These are phyloP conservation scores for Noctua comes DNA, from an alignment of 2,888 invertebrate genomes.

Conservation along the genomic window DNA sequence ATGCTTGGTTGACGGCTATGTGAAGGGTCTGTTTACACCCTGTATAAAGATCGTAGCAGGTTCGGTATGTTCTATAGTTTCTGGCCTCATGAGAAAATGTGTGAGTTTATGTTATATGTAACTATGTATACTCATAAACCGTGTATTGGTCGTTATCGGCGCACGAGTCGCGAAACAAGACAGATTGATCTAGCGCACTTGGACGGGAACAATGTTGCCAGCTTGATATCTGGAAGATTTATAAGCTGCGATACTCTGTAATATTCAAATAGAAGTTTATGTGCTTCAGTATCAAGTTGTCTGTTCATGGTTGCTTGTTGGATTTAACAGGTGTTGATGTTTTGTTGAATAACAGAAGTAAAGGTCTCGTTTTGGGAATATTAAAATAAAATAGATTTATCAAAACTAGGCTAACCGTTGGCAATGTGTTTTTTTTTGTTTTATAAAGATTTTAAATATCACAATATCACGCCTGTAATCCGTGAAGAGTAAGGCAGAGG, in stretches of 20 bases:
- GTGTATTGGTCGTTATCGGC: constrained; percentile 43
- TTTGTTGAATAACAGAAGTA: neutral
- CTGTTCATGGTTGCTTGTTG: neutral
- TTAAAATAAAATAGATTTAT: neutral
- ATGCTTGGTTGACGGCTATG: too few relatives aligned
- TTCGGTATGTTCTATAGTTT: neutral
- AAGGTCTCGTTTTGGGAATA: too few relatives aligned
- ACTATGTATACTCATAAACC: constrained; percentile 31
- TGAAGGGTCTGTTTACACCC: too few relatives aligned
- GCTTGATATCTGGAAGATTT: constrained; percentile 46
- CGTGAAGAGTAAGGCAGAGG: too few relatives aligned
- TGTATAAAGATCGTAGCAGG: neutral
- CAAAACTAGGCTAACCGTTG: neutral
- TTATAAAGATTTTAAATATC: neutral
- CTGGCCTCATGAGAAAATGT: neutral
- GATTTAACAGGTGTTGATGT: neutral
- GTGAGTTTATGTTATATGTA: neutral
- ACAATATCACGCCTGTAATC: neutral
- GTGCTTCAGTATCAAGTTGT: constrained; percentile 4
- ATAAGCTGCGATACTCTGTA: constrained; percentile 29
- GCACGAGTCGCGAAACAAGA: constrained; percentile 48
- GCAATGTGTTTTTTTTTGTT: neutral
- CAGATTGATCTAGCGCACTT: constrained; percentile 42
- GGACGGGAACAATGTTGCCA: constrained; percentile 49
- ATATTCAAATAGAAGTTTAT: constrained; percentile 20